Evolutionary conservation across 2,888 invertebrate genomes (phyloP).

Genomic region (Dione vanillae): DNA sequence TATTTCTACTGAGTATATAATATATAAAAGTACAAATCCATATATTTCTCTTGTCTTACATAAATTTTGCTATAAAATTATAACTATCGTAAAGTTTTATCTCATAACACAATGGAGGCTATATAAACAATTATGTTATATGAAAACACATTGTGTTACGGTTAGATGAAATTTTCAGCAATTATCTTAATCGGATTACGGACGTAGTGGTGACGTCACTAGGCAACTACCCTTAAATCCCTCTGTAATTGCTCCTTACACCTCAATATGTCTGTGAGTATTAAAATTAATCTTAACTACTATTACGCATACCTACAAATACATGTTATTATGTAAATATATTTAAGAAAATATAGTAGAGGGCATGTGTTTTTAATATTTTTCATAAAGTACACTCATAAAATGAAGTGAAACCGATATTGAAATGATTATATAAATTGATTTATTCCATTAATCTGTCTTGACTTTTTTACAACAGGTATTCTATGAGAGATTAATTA

Average conservation of each 20-base stretch:
- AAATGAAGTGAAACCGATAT: too few species aligned
- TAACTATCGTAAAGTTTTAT: background rate
- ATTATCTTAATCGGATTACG: conserved; percentile 81
- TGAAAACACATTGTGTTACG: conserved; percentile 24
- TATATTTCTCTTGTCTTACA: too few species aligned
- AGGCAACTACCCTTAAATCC: conserved; percentile 80
- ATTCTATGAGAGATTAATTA: too few species aligned
- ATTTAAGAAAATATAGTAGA: too few species aligned
- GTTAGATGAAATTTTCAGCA: conserved; percentile 74
- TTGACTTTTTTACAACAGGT: too few species aligned
- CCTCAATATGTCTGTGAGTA: conserved; percentile 46
- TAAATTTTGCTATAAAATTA: too few species aligned
- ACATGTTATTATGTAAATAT: background rate
- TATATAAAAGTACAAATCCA: too few species aligned
- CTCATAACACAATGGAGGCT: background rate
- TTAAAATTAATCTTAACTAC: conserved; percentile 27
- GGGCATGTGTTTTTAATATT: too few species aligned
- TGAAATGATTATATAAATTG: too few species aligned
- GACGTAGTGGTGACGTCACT: conserved; percentile 73
- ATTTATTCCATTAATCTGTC: too few species aligned
- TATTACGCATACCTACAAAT: background rate
- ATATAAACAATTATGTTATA: background rate
- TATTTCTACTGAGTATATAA: too few species aligned
- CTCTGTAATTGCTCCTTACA: conserved; percentile 70
- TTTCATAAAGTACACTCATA: too few species aligned